Percentiles rank a stretch among this genome's conserved stretches.
Conservation (phyloP, 2,113 vertebrate species). For the Ornithorhynchus anatinus region DNA sequence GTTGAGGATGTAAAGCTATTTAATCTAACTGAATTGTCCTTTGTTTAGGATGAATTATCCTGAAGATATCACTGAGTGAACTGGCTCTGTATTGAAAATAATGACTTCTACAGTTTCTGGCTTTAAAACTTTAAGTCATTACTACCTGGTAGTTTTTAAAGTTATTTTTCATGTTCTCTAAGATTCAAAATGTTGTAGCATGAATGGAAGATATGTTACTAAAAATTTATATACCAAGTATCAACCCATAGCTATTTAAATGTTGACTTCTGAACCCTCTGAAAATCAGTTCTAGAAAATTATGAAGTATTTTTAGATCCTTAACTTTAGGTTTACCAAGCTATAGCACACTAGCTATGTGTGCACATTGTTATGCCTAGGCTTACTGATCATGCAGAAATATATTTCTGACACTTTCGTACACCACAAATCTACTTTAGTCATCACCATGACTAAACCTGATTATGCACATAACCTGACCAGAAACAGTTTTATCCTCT, state of each 20-base stretch:
- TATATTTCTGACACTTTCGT: neutral
- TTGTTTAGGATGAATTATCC: too few species aligned
- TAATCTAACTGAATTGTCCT: too few species aligned
- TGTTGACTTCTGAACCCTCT: neutral
- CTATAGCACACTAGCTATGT: neutral
- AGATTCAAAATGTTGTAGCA: neutral
- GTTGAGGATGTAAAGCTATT: too few species aligned
- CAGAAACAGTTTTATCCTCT: fast-evolving
- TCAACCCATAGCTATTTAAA: neutral
- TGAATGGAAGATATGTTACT: neutral
- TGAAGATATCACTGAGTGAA: too few species aligned
- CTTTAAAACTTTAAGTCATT: neutral
- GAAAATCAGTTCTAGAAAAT: neutral
- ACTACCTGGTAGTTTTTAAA: neutral
- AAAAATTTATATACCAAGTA: fast-evolving
- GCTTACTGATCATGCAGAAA: neutral
- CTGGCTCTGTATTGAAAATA: neutral
- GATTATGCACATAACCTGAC: neutral
- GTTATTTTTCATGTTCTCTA: neutral
- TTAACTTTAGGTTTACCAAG: fast-evolving
- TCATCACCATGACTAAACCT: neutral
- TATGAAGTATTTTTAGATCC: neutral
- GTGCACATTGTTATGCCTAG: neutral
- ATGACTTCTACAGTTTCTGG: neutral
- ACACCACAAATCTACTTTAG: neutral